Evolutionary conservation across 2,888 invertebrate species (phyloP).

Genomic region (Therioaphis trifolii): DNA sequence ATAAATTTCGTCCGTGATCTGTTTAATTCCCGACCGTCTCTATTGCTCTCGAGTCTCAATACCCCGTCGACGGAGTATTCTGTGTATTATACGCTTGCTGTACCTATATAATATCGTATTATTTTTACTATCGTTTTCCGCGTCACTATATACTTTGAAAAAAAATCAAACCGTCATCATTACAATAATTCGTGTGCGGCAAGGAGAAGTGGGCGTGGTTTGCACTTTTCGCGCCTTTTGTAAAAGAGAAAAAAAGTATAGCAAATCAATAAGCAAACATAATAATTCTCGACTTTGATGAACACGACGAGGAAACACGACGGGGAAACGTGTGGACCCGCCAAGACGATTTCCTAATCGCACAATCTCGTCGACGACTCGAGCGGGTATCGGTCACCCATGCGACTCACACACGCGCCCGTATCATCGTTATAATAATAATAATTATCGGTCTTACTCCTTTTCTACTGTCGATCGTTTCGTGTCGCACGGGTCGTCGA

Average conservation of each 20-base stretch:
- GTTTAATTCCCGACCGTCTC: background rate
- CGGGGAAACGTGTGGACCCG: background rate
- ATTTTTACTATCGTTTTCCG: background rate
- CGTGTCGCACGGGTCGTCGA: no score
- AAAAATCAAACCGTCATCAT: no score
- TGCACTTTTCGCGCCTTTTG: background rate
- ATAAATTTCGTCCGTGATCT: constrained; percentile 20
- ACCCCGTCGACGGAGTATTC: background rate
- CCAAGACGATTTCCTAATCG: constrained; percentile 23
- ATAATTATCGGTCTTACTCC: no score
- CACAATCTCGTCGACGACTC: background rate
- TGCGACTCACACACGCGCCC: no score
- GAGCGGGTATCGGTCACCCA: no score
- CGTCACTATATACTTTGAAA: no score
- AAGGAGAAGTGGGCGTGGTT: background rate
- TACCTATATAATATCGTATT: background rate
- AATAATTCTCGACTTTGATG: no score
- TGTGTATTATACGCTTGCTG: background rate
- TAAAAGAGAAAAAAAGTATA: background rate
- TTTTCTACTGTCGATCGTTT: no score
- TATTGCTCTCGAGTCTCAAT: background rate
- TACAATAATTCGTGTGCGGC: no score
- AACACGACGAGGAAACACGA: no score
- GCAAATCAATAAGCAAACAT: no score
- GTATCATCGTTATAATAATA: no score